These are phyloP conservation scores for Lochmaea crataegi DNA, from an alignment of 2,888 invertebrate species.

Conservation along the genomic window DNA sequence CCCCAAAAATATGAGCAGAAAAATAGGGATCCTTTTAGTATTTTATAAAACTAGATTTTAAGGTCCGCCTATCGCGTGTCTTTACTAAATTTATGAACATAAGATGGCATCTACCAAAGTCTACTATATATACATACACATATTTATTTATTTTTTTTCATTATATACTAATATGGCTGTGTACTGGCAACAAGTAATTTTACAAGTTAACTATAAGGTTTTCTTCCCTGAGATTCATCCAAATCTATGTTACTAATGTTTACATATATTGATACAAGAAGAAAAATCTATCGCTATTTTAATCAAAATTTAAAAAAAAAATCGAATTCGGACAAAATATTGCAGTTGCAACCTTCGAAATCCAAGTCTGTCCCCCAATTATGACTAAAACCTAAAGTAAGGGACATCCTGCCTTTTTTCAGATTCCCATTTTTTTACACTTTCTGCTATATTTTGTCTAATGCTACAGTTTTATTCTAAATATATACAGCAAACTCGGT, in stretches of 20 bases:
- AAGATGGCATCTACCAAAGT: conserved; percentile 30
- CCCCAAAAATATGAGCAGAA: conserved; percentile 62
- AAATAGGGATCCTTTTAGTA: conserved; percentile 59
- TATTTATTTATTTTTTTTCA: neutral
- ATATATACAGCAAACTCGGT: too few relatives aligned
- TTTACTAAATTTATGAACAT: conserved; percentile 14
- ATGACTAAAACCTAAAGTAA: too few relatives aligned
- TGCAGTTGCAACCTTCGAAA: too few relatives aligned
- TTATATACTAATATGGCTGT: conserved; percentile 55
- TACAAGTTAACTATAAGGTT: conserved; percentile 40
- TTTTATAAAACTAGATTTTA: conserved; percentile 52
- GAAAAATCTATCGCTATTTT: neutral
- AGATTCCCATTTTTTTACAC: too few relatives aligned
- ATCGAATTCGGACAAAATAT: neutral
- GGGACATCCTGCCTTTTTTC: too few relatives aligned
- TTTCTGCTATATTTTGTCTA: too few relatives aligned
- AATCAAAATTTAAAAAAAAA: neutral
- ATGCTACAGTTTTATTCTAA: too few relatives aligned
- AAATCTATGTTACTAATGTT: conserved; percentile 36
- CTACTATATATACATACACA: conserved; percentile 37
- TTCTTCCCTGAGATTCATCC: conserved; percentile 47
- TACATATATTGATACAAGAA: conserved; percentile 13
- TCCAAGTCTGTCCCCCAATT: too few relatives aligned
- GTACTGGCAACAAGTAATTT: conserved; percentile 52
- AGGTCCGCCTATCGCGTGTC: conserved; percentile 18